phyloP scores from a whole-genome alignment of 30 jellyfish, hydroid and myxozoan species.

The Clytia hemisphaerica region DNA sequence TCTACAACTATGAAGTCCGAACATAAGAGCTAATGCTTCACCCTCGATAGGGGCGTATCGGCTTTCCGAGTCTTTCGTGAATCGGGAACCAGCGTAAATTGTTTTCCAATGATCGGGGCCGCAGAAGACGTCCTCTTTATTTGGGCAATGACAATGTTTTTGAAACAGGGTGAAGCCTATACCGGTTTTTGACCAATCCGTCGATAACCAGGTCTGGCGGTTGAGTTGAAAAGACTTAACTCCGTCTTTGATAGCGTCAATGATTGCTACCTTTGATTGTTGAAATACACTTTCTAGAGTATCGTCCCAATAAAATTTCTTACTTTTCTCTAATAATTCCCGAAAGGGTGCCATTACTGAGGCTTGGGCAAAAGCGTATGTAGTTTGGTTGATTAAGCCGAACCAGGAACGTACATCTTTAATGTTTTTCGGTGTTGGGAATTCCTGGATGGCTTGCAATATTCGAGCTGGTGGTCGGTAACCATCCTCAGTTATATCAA shows the following conservation, averaged over 20 bases:
- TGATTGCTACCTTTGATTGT: background rate
- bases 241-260: background rate
- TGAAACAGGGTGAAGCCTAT: constrained; percentile 3
- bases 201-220: background rate
- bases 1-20: constrained; percentile 1
- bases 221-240: background rate
- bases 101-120: constrained; percentile 1
- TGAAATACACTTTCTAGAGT: background rate
- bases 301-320: constrained; percentile 25
- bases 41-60: constrained; percentile 22
- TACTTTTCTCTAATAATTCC: background rate
- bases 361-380: constrained; percentile 26
- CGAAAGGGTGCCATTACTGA: constrained; percentile 28
- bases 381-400: constrained; percentile 13
- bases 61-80: constrained; percentile 2
- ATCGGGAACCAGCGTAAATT: constrained; percentile 27
- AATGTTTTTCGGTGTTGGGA: constrained; percentile 27
- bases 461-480: background rate
- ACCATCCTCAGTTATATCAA: background rate
- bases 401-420: constrained; percentile 23
- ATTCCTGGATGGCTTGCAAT: constrained; percentile 10
- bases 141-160: too few relatives aligned
- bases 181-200: constrained; percentile 7
- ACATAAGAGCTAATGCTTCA: constrained; percentile 13
- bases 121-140: constrained; percentile 1